These are phyloP conservation scores for Hozukius guyotensis DNA, from an alignment of 2,797 vertebrate species.

Conservation along the genomic window DNA sequence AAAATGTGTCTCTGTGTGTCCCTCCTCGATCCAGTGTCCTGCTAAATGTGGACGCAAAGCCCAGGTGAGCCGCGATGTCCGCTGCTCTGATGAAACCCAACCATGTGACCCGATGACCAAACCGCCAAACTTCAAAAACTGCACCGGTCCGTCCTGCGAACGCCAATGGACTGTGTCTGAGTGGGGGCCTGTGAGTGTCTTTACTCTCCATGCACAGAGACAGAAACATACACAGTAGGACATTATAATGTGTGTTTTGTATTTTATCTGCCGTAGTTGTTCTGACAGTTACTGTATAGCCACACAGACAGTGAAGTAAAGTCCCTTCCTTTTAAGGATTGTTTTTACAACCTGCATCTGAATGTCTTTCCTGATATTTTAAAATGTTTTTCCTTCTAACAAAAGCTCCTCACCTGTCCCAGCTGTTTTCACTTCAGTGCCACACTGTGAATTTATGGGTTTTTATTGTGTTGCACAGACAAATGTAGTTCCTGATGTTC, in stretches of 20 bases:
- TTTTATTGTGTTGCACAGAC: conserved; percentile 2
- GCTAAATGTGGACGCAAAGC: conserved; percentile 91
- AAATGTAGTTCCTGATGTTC: conserved; percentile 19
- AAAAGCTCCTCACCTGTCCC: neutral
- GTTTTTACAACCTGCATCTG: neutral
- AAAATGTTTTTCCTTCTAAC: neutral
- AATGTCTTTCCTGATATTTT: neutral
- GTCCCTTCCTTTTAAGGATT: neutral
- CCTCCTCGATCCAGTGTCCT: conserved; percentile 83
- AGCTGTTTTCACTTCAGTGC: neutral
- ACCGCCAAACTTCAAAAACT: conserved; percentile 89
- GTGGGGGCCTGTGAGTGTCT: conserved; percentile 93
- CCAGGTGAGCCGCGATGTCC: conserved; percentile 91
- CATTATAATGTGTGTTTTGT: neutral
- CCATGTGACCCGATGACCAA: conserved; percentile 87
- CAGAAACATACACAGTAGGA: neutral
- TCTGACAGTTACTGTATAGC: neutral
- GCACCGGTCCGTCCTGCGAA: conserved; percentile 93
- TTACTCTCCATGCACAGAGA: neutral
- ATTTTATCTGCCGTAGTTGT: neutral
- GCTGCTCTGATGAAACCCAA: conserved; percentile 92
- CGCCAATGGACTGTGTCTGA: conserved; percentile 97
- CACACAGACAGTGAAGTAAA: neutral
- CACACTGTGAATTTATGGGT: conserved; percentile 15
- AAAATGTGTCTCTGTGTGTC: neutral